A percentile compares a stretch with the other conserved stretches of the same genome.
phyloP scores from a whole-genome alignment of 2,888 invertebrate genomes.

The Synanthedon formicaeformis region DNA sequence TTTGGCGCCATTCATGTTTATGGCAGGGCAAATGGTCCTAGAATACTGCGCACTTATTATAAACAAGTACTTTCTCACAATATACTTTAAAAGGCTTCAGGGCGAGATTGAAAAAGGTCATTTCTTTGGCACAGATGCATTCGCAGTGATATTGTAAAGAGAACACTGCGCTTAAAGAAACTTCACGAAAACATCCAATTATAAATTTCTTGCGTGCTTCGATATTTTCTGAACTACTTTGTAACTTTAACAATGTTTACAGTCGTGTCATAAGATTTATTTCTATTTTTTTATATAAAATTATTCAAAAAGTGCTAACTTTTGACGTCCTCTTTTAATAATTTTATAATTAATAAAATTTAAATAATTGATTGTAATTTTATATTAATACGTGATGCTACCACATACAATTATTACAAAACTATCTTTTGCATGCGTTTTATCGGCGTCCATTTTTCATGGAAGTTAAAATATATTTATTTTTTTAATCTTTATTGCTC shows the following conservation, averaged over 20 bases:
- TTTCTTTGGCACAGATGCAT: conserved; percentile 11
- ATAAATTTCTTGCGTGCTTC: conserved; percentile 6
- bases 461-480: too few relatives aligned
- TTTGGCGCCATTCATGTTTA: conserved; percentile 70
- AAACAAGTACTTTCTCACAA: conserved; percentile 48
- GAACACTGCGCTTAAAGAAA: conserved; percentile 6
- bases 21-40: conserved; percentile 64
- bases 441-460: too few relatives aligned
- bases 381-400: too few relatives aligned
- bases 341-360: too few relatives aligned
- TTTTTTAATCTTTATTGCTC: too few relatives aligned
- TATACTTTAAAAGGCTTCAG: conserved; percentile 27
- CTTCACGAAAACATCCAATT: conserved; percentile 9
- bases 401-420: too few relatives aligned
- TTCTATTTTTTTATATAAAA: too few relatives aligned
- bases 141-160: conserved; percentile 2
- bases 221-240: conserved; percentile 2
- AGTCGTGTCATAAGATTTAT: too few relatives aligned
- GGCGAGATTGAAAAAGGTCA: conserved; percentile 26
- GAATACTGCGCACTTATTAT: conserved; percentile 66
- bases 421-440: too few relatives aligned
- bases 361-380: too few relatives aligned
- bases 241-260: conserved; percentile 1
- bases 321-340: too few relatives aligned
- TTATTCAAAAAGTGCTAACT: too few relatives aligned